Conservation (phyloP, 2,888 invertebrate genomes). For the Imbricaverruca yamaguchii region DNA sequence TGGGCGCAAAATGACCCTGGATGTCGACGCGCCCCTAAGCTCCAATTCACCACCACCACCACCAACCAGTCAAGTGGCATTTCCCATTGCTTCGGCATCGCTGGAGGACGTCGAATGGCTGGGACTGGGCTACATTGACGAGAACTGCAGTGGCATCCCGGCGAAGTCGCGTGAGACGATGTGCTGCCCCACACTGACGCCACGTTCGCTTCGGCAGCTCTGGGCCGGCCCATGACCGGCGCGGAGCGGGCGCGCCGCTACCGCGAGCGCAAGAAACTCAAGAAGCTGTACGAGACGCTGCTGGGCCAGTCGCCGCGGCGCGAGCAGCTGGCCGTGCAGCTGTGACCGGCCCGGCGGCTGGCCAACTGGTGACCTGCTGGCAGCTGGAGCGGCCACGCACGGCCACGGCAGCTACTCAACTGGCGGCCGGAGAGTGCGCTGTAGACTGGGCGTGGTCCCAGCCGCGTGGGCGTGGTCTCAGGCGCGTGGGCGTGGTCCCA, state of each 20-base stretch:
- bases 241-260: conserved; percentile 1
- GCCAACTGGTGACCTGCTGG: neutral
- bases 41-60: too few species aligned
- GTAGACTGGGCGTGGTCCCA: neutral
- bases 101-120: too few species aligned
- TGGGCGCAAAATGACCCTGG: too few species aligned
- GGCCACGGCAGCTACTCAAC: neutral
- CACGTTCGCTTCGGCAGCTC: neutral
- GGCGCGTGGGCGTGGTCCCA: neutral
- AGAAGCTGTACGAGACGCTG: conserved; percentile 16
- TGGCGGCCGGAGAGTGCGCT: neutral
- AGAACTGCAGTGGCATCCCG: too few species aligned
- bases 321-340: conserved; percentile 10
- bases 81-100: too few species aligned
- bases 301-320: neutral
- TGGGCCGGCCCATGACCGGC: neutral
- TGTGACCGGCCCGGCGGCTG: neutral
- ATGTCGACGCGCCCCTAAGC: too few species aligned
- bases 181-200: neutral
- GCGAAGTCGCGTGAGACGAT: too few species aligned
- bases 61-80: too few species aligned
- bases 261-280: conserved; percentile 7
- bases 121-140: too few species aligned
- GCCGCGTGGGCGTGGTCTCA: neutral
- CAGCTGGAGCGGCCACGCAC: neutral